Evolutionary conservation across 2,113 vertebrate species (phyloP), one percentile per base, ranked within the genome.

Genomic region (Puntigrus tetrazona): DNA sequence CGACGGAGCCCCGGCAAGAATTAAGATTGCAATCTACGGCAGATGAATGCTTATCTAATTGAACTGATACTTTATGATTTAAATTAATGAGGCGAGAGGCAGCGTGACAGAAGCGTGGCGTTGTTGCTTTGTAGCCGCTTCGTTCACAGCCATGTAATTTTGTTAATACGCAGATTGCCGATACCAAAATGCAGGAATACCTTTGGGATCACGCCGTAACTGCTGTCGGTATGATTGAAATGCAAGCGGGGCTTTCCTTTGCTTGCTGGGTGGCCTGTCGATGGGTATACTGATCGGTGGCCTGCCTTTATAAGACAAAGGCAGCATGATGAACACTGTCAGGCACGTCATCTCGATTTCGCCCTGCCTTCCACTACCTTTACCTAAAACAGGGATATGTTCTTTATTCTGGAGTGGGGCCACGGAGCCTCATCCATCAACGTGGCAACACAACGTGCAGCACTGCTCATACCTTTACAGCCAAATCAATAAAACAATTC

Each of bases 31-130:
- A 50, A 82, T 85, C 63, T 78, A 78, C 0, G 41, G 63, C 75
- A 67, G 86, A 75, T 43, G 82, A 80, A 75, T 27, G 72, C 78
- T 82, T 86, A 85, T 85, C 88, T 88, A 88, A 88, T 86, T 81
- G 78, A 84, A 78, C 72, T 59, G 50, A 63, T 86, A 61, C 82
- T 78, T 82, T 45, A 78, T 81, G 78, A 81, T 86, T 73, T 82
- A 84, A 84, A 84, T 86, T 88, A 86, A 88, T 78, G 82, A 88
- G 78, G 81, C 75, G 29, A 82, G 73, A 74, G 43, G 78, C 31
- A 11, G 63, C 65, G 43, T 84, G 87, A 86, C 84, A 76, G 78
- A 57, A 57, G 78, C 72, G 9, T 65, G 77, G 45, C 22, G 36
- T 73, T 52, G 78, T 65, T 59, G 78, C 77, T 74, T 81, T 65